Conservation (phyloP, 2,113 vertebrate species). For the Ahaetulla prasina region DNA sequence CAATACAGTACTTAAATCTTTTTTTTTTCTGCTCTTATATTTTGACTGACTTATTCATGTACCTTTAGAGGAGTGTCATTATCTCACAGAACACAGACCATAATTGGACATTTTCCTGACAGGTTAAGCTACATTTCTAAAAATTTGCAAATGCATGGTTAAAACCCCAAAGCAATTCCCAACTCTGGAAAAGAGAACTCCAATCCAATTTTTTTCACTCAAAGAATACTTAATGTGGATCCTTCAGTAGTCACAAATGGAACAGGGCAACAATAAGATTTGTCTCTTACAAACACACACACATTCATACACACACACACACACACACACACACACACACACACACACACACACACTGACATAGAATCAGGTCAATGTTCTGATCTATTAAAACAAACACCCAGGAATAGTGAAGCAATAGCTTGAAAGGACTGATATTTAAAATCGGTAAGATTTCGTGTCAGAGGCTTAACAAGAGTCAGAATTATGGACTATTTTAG, state of each 20-base stretch:
- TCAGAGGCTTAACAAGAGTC: background rate
- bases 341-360: background rate
- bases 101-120: conserved; percentile 6
- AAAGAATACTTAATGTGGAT: background rate
- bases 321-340: background rate
- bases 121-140: background rate
- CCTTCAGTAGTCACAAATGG: background rate
- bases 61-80: background rate
- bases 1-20: no score
- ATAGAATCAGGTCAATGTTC: background rate
- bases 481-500: background rate
- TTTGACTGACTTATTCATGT: background rate
- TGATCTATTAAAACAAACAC: background rate
- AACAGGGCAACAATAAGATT: background rate
- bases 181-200: background rate
- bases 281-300: background rate
- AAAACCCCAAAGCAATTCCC: background rate
- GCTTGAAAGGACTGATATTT: background rate
- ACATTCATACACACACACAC: background rate
- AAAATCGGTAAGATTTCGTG: background rate
- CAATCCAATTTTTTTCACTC: background rate
- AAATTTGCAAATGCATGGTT: background rate
- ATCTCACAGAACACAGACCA: background rate
- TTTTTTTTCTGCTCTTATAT: background rate
- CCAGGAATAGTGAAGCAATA: background rate